Evolutionary conservation across 2,797 vertebrate genomes (phyloP).

Genomic region (Micromesistius poutassou): DNA sequence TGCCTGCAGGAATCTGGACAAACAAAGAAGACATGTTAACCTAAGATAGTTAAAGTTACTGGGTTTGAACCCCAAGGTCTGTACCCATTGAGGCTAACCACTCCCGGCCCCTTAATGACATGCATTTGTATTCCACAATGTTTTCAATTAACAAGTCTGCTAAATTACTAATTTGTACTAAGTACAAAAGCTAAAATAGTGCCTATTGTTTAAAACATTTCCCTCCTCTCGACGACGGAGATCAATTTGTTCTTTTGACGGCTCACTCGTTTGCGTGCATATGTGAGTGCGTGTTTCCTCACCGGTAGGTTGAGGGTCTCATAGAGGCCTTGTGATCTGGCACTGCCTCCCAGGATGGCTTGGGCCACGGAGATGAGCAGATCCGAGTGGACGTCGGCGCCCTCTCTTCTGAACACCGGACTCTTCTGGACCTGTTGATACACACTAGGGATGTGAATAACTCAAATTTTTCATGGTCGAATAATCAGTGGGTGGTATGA

Average conservation of each 20-base stretch:
- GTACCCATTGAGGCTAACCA: neutral
- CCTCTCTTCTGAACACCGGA: conserved; percentile 86
- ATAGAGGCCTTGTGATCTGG: conserved; percentile 86
- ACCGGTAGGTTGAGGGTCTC: conserved; percentile 88
- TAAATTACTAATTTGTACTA: no score
- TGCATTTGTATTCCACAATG: neutral
- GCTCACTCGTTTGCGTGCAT: neutral
- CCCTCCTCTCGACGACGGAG: neutral
- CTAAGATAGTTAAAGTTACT: neutral
- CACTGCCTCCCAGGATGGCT: conserved; percentile 90
- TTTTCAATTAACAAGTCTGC: neutral
- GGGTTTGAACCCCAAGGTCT: neutral
- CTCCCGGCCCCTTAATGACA: neutral
- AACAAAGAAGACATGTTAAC: neutral
- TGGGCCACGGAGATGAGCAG: conserved; percentile 88
- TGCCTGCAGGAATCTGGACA: conserved; percentile 86
- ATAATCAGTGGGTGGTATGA: no score
- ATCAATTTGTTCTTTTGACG: neutral
- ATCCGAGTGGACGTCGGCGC: conserved; percentile 93
- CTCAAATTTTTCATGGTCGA: no score
- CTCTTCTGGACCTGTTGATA: conserved; percentile 88
- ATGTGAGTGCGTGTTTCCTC: neutral
- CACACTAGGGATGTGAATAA: no score
- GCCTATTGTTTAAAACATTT: neutral
- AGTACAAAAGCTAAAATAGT: no score